A percentile compares a stretch with the other conserved stretches of the same genome.
Conservation (phyloP, 2,797 vertebrate genomes). For the Leuciscus waleckii region DNA sequence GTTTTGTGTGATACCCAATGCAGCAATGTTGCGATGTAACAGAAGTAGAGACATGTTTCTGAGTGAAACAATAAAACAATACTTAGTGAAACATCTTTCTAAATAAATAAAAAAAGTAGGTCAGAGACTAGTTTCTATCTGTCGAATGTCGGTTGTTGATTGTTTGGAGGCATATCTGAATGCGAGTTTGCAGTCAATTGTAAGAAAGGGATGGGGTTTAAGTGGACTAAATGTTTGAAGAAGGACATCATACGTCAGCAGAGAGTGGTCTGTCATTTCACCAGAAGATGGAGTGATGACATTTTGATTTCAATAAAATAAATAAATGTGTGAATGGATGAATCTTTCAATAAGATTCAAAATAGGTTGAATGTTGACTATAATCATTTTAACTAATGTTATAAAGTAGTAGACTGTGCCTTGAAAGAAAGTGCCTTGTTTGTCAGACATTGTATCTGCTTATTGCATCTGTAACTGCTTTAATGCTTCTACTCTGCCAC, state of each 20-base stretch:
- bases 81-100: not conserved
- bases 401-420: not conserved
- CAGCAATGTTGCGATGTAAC: not conserved
- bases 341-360: not conserved
- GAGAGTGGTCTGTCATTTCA: not conserved
- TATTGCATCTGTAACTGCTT: constrained; percentile 22
- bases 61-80: not conserved
- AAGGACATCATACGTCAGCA: not conserved
- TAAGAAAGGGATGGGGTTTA: not conserved
- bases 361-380: not conserved
- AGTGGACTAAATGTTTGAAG: not conserved
- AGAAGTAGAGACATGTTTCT: not conserved
- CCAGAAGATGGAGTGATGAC: not conserved
- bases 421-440: not conserved
- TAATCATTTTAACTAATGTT: not conserved
- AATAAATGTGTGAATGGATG: not conserved
- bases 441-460: not conserved
- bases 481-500: not conserved
- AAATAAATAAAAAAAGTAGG: not conserved
- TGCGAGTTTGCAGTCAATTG: not conserved
- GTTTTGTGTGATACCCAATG: not conserved
- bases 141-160: not conserved
- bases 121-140: not conserved
- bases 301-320: not conserved
- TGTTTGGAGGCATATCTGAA: not conserved